Evolutionary conservation across 2,888 invertebrate species (phyloP).

Genomic region (Zhengitettix transpicula): DNA sequence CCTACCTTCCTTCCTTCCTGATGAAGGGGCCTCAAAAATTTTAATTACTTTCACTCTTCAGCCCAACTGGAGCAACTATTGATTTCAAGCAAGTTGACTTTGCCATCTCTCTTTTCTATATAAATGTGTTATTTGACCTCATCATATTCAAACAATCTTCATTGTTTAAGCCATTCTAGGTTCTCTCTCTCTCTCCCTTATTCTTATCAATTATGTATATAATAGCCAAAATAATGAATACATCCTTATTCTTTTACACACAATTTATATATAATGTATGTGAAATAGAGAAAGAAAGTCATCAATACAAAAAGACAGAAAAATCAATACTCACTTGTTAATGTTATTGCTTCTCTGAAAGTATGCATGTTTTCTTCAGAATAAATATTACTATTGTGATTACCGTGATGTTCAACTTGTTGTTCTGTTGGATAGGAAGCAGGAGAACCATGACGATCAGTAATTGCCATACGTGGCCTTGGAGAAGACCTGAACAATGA

Average conservation of each 20-base stretch:
- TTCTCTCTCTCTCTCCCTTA: neutral
- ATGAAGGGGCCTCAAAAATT: too few relatives aligned
- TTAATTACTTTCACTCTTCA: too few relatives aligned
- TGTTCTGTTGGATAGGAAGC: conserved; percentile 8
- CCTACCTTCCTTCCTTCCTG: too few relatives aligned
- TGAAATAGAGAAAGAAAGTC: too few relatives aligned
- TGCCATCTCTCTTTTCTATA: too few relatives aligned
- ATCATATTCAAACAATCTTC: neutral
- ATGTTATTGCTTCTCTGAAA: conserved; percentile 55
- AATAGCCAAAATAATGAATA: too few relatives aligned
- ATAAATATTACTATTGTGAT: conserved; percentile 1
- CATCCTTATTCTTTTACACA: too few relatives aligned
- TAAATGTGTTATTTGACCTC: too few relatives aligned
- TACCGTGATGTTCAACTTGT: conserved; percentile 13
- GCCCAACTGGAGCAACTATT: too few relatives aligned
- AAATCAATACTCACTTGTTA: conserved; percentile 29
- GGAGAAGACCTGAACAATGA: conserved; percentile 28
- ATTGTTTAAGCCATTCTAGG: neutral
- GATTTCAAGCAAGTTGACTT: too few relatives aligned
- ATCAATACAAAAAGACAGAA: neutral
- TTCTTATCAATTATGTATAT: too few relatives aligned
- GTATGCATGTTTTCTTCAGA: conserved; percentile 48
- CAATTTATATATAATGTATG: too few relatives aligned
- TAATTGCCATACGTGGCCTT: conserved; percentile 29
- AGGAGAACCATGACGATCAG: conserved; percentile 11